Evolutionary conservation across 1,140 invertebrate species (phyloP).

Genomic region (Grapholita molesta): DNA sequence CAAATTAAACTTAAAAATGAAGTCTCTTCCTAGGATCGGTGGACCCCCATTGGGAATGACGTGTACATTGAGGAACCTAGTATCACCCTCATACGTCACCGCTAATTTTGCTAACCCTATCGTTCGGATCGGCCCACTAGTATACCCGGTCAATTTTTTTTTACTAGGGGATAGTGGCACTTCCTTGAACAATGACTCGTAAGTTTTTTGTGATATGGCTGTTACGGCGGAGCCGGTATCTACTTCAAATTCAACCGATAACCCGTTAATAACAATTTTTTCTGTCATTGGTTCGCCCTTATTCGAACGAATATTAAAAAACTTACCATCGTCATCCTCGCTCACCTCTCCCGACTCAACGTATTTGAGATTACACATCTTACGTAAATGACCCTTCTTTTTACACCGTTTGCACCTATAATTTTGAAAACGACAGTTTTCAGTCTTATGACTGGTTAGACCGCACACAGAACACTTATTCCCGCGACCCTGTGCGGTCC

Average conservation of each 20-base stretch:
- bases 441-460: not conserved
- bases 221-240: not conserved
- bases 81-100: too few relatives aligned
- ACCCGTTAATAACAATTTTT: not conserved
- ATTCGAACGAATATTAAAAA: not conserved
- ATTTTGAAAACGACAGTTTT: not conserved
- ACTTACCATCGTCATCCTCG: not conserved
- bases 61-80: too few relatives aligned
- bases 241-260: not conserved
- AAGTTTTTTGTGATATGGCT: not conserved
- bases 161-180: too few relatives aligned
- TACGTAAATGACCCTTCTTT: not conserved
- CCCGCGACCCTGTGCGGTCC: not conserved
- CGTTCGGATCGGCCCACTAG: too few relatives aligned
- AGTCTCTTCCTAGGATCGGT: too few relatives aligned
- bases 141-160: too few relatives aligned
- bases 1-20: too few relatives aligned
- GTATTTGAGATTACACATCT: not conserved
- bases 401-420: not conserved
- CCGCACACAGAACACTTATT: not conserved
- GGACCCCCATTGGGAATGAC: too few relatives aligned
- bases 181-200: too few relatives aligned
- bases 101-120: too few relatives aligned
- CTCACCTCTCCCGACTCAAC: not conserved
- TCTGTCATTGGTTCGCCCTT: not conserved